phyloP scores from a whole-genome alignment of 2,888 invertebrate genomes.

The Ophion ventricosus region DNA sequence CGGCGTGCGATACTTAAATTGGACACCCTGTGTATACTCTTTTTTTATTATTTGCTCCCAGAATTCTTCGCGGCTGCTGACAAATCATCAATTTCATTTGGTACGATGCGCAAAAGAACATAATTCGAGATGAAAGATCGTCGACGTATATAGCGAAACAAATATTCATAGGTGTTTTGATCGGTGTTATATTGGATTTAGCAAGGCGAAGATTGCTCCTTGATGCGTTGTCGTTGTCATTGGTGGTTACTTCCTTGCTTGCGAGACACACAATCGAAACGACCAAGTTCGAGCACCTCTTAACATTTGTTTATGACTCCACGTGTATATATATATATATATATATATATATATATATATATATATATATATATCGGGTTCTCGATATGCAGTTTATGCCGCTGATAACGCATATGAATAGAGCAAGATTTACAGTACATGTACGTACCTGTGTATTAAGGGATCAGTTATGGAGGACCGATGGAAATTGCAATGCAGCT shows the following conservation, averaged over 20 bases:
- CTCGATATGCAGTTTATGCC: conserved; percentile 24
- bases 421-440: conserved; percentile 19
- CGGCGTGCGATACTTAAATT: neutral
- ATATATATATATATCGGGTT: neutral
- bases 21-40: neutral
- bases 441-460: conserved; percentile 8
- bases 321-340: conserved; percentile 11
- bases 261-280: conserved; percentile 34
- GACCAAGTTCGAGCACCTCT: conserved; percentile 44
- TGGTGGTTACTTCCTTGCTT: conserved; percentile 3
- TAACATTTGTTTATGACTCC: conserved; percentile 20
- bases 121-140: conserved; percentile 37
- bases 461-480: conserved; percentile 15
- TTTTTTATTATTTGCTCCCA: conserved; percentile 28
- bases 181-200: conserved; percentile 32
- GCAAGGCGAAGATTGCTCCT: conserved; percentile 37
- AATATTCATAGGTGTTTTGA: conserved; percentile 30
- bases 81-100: conserved; percentile 53
- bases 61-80: conserved; percentile 44
- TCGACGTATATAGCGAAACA: conserved; percentile 6
- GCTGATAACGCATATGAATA: conserved; percentile 38
- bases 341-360: neutral
- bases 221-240: conserved; percentile 33
- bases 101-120: conserved; percentile 39
- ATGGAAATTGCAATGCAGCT: conserved; percentile 56